These are phyloP conservation scores for Passer montanus DNA, from an alignment of 2,113 vertebrate genomes.

Conservation along the genomic window DNA sequence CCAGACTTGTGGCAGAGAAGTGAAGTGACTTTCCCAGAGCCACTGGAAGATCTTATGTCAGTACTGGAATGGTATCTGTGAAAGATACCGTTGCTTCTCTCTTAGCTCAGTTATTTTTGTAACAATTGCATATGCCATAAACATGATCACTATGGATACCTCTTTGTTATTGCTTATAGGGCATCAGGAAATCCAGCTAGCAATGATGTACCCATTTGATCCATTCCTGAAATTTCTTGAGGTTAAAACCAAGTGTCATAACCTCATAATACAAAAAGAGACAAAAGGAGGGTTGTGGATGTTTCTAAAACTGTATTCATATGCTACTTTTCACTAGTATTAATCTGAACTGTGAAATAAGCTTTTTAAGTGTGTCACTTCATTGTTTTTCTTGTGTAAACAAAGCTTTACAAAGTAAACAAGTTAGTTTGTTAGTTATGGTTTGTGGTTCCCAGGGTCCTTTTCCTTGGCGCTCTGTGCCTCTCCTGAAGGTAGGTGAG, in stretches of 20 bases:
- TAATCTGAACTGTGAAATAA: neutral
- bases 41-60: neutral
- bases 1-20: neutral
- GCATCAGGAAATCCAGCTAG: neutral
- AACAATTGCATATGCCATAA: neutral
- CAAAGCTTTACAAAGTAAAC: neutral
- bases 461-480: neutral
- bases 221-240: neutral
- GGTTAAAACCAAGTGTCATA: neutral
- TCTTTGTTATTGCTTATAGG: neutral
- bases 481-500: neutral
- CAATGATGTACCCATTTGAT: neutral
- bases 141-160: neutral
- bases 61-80: neutral
- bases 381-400: neutral
- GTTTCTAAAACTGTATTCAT: neutral
- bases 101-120: constrained; percentile 3
- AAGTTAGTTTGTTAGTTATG: neutral
- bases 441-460: neutral
- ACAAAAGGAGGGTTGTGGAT: neutral
- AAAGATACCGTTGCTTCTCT: neutral
- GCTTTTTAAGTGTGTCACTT: neutral
- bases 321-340: neutral
- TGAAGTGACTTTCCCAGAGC: neutral
- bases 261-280: neutral